Evolutionary conservation across 2,888 invertebrate genomes (phyloP).

Genomic region (Caenorhabditis panamensis): DNA sequence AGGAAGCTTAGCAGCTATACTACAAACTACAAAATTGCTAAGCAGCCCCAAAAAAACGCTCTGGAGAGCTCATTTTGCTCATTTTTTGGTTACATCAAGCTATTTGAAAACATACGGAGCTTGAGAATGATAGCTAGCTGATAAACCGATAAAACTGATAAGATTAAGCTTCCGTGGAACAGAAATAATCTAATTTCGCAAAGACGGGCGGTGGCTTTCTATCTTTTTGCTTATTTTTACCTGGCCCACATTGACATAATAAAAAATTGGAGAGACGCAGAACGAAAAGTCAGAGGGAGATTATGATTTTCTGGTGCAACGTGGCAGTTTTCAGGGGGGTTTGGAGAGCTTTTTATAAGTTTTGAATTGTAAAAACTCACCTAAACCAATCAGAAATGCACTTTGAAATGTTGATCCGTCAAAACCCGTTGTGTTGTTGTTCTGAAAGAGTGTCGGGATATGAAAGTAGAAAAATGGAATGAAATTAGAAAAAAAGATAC

Average conservation of each 20-base stretch:
- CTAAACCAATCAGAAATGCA: neutral
- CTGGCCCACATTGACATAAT: neutral
- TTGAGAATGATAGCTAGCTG: no score
- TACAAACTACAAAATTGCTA: no score
- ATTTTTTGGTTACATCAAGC: no score
- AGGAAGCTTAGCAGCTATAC: no score
- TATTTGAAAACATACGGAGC: no score
- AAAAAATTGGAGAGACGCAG: neutral
- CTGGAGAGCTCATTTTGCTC: neutral
- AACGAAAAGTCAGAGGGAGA: neutral
- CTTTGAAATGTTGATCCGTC: neutral
- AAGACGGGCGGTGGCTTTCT: neutral
- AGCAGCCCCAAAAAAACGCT: neutral
- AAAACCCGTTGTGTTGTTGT: neutral
- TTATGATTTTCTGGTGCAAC: neutral
- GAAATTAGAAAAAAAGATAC: neutral
- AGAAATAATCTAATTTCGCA: slow-evolving; percentile 8
- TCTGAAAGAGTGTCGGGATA: no score
- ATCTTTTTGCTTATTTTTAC: neutral
- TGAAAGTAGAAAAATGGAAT: neutral
- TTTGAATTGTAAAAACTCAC: slow-evolving; percentile 1
- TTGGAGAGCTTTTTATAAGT: no score
- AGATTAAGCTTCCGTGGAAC: slow-evolving; percentile 3
- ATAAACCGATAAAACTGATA: no score
- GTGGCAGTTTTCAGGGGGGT: neutral